Evolutionary conservation across 2,113 vertebrate genomes (phyloP).

Genomic region (Percopsis transmontana): DNA sequence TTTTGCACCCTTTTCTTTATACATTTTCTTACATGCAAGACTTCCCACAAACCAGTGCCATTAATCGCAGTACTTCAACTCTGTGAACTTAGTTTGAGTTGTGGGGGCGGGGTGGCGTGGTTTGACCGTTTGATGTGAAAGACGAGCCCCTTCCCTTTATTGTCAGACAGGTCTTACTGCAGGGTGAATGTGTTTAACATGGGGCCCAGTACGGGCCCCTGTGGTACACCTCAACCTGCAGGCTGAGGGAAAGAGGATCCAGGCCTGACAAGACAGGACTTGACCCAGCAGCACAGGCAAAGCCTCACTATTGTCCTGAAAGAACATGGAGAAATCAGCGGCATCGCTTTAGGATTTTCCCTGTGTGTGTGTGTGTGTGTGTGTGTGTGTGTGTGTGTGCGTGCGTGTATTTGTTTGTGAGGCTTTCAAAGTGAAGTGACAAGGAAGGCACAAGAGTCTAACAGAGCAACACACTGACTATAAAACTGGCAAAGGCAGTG

Average conservation of each 20-base stretch:
- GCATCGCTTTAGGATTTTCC: conserved; percentile 39
- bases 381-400: conserved; percentile 3
- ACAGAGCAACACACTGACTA: neutral
- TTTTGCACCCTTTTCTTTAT: neutral
- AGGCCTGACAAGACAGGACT: conserved; percentile 72
- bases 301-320: conserved; percentile 56
- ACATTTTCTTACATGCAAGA: neutral
- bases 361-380: conserved; percentile 1
- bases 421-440: conserved; percentile 18
- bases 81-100: conserved; percentile 29
- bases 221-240: conserved; percentile 38
- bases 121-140: conserved; percentile 52
- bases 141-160: conserved; percentile 41
- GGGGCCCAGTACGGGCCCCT: conserved; percentile 40
- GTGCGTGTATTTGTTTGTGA: neutral
- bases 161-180: conserved; percentile 57
- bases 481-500: neutral
- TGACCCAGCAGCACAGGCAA: conserved; percentile 55
- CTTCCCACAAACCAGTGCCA: neutral
- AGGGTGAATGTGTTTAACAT: conserved; percentile 67
- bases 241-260: conserved; percentile 66
- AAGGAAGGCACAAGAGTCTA: conserved; percentile 3
- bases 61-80: conserved; percentile 7
- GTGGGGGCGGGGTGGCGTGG: neutral
- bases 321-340: conserved; percentile 47